phyloP scores from a whole-genome alignment of 2,113 vertebrate species.

The Hoplias malabaricus region DNA sequence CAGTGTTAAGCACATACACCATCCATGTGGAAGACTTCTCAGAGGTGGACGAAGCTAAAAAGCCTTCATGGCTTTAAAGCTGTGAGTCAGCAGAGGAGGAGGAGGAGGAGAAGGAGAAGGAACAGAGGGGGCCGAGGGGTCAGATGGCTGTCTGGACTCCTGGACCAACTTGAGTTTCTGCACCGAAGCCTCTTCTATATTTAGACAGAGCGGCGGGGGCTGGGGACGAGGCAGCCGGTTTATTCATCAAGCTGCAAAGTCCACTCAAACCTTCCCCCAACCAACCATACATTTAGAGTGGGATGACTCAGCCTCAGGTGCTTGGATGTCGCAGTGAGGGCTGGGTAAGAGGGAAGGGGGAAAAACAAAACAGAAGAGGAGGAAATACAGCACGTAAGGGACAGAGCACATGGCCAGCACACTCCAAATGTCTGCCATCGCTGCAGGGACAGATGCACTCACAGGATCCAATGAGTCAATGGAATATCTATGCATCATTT shows the following conservation, averaged over 20 bases:
- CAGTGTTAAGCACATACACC: neutral
- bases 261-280: constrained; percentile 6
- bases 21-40: neutral
- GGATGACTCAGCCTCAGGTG: constrained; percentile 42
- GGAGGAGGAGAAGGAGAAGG: neutral
- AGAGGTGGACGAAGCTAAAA: neutral
- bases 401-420: neutral
- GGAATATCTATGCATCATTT: constrained; percentile 40
- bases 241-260: constrained; percentile 22
- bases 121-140: constrained; percentile 1
- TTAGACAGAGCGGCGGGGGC: constrained; percentile 3
- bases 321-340: neutral
- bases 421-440: constrained; percentile 34
- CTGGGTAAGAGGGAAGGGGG: neutral
- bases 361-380: neutral
- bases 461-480: constrained; percentile 40
- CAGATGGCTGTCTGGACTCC: constrained; percentile 9
- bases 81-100: constrained; percentile 4
- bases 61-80: neutral
- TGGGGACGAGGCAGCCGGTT: constrained; percentile 23
- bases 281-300: constrained; percentile 16
- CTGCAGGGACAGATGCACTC: constrained; percentile 30
- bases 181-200: constrained; percentile 36
- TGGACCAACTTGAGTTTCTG: constrained; percentile 13
- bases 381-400: constrained; percentile 20